phyloP scores from a whole-genome alignment of 2,113 vertebrate species.

The Prolemur simus region DNA sequence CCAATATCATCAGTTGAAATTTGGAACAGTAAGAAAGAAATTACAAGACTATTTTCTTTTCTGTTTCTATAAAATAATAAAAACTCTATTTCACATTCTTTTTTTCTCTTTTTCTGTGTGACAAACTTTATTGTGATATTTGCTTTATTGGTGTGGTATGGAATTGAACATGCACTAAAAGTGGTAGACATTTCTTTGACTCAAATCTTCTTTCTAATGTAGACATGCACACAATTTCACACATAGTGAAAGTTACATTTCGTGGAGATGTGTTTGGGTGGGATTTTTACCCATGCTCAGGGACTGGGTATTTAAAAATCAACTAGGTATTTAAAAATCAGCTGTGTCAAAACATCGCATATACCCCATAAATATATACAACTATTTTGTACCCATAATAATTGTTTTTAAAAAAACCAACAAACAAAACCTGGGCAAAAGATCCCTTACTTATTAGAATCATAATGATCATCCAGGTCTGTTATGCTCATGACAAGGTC shows the following conservation, averaged over 20 bases:
- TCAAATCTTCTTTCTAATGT: no score
- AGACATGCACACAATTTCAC: neutral
- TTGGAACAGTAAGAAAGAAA: neutral
- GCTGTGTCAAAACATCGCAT: no score
- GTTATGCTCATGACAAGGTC: neutral
- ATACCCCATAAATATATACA: no score
- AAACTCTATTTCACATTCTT: neutral
- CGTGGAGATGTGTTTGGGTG: fast-evolving
- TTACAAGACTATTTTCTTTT: neutral
- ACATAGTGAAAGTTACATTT: neutral
- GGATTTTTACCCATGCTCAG: neutral
- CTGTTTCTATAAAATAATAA: neutral
- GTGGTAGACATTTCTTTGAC: neutral
- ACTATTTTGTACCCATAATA: no score
- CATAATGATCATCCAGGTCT: neutral
- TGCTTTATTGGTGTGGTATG: neutral
- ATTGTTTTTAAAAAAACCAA: neutral
- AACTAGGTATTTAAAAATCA: no score
- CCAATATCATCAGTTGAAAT: neutral
- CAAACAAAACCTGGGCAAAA: neutral
- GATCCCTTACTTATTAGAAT: neutral
- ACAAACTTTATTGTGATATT: neutral
- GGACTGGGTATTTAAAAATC: neutral
- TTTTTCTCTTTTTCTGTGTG: neutral
- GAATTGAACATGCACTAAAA: neutral